Conservation (phyloP, 2,888 invertebrate genomes). For the Troides oblongomaculatus region DNA sequence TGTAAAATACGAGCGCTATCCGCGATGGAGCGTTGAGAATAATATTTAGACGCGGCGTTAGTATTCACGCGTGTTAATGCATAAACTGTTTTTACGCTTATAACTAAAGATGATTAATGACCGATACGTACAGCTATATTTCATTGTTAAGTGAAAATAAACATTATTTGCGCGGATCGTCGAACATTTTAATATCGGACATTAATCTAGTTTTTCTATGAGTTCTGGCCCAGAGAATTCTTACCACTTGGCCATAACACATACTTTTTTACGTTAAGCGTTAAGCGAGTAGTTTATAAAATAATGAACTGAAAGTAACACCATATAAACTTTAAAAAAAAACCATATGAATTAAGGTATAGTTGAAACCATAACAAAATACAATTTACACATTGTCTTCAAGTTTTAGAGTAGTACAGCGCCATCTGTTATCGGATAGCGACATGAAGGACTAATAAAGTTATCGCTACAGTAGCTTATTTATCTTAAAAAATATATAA, state of each 20-base stretch:
- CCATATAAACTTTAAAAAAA: too few species aligned
- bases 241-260: too few species aligned
- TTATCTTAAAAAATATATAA: too few species aligned
- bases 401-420: constrained; percentile 30
- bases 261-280: too few species aligned
- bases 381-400: too few species aligned
- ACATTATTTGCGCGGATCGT: constrained; percentile 1
- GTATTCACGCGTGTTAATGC: constrained; percentile 20
- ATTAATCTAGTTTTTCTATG: too few species aligned
- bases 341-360: too few species aligned
- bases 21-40: constrained; percentile 6
- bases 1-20: not conserved
- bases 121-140: constrained; percentile 10
- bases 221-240: too few species aligned
- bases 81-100: constrained; percentile 27
- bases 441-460: constrained; percentile 2
- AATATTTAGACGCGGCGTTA: constrained; percentile 21
- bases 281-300: too few species aligned
- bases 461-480: too few species aligned
- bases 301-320: too few species aligned
- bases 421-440: constrained; percentile 66
- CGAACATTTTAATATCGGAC: not conserved
- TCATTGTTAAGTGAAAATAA: constrained; percentile 23
- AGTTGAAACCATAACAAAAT: too few species aligned
- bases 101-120: constrained; percentile 23